Conservation (phyloP, 2,113 vertebrate species). For the Archocentrus centrarchus region DNA sequence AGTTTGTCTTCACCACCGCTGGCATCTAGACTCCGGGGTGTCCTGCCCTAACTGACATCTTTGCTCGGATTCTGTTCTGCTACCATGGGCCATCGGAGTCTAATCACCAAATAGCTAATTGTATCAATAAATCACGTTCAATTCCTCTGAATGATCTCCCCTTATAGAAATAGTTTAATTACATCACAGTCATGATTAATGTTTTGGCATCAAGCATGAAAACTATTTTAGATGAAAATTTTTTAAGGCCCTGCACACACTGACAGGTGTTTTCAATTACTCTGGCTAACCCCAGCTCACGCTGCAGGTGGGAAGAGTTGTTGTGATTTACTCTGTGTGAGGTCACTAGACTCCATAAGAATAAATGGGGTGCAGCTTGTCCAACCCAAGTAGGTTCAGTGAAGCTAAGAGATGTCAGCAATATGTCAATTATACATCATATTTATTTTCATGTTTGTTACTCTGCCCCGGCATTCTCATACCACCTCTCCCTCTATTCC, state of each 20-base stretch:
- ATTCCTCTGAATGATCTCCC: too few species aligned
- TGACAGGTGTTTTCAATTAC: neutral
- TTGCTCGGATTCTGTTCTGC: too few species aligned
- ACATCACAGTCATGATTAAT: neutral
- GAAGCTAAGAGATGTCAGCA: constrained; percentile 1
- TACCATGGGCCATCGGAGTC: too few species aligned
- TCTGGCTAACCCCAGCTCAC: neutral
- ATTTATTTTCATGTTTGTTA: neutral
- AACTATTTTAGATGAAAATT: neutral
- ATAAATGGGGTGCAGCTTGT: neutral
- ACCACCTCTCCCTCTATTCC: constrained; percentile 1
- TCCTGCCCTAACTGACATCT: too few species aligned
- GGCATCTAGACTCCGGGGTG: too few species aligned
- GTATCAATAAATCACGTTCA: too few species aligned
- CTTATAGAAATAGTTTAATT: neutral
- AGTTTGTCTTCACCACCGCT: too few species aligned
- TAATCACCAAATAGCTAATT: too few species aligned
- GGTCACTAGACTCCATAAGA: neutral
- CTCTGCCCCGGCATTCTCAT: neutral
- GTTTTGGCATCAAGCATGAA: neutral
- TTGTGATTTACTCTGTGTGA: neutral
- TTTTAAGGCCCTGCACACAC: neutral
- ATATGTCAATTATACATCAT: constrained; percentile 20
- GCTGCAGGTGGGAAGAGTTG: neutral
- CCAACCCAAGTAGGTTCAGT: neutral